Base-by-base conservation (phyloP, 2,888 invertebrate species). In the Eilema depressum region DNA sequence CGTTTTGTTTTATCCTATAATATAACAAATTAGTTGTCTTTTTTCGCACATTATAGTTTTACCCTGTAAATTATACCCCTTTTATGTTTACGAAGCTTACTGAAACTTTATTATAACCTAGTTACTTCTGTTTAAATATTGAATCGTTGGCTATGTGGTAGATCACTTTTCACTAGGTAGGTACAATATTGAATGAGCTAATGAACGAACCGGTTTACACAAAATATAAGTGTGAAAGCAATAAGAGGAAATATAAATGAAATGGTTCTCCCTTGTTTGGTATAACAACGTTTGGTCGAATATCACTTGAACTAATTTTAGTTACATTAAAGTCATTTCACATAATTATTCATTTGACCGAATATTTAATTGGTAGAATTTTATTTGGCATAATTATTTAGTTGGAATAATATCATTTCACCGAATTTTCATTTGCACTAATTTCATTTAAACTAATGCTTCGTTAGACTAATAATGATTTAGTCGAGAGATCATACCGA, bases 41-140 rank as follows among this genome's bases (percentile, higher is more conserved):
- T 53, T 33, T 69, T 64, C n/a, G 63, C 69, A 64, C 57, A 5
- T 64, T 41, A 28, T 20, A 28, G 28, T 69, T 60, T 25, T 7
- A 14, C 8, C 23, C n/a, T 25, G 25, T 57, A 63, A 28, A 25
- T 69, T 57, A 37, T 23, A 41, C n/a, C 26, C 20, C 37, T 25
- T 28, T 53, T 53, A 8, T n/a, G n/a, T 53, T 53, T 10, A 0
- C 10, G 8, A 53, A 53, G 53, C n/a, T 10, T 53, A n/a, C n/a
- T 53, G n/a, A n/a, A 20, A 53, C 20, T 7, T 20, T n/a, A 53
- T n/a, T 7, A 53, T 20, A 14, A 47, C 20, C 20, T 47, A 47
- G 20, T 47, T 47, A 20, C 7, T 47, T 47, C 20, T 47, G 17
- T 28, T 28, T 10, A 28, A 10, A 28, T 59, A 26, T 20, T 20